phyloP scores from a whole-genome alignment of 2,113 vertebrate genomes.

The Otocyon megalotis region DNA sequence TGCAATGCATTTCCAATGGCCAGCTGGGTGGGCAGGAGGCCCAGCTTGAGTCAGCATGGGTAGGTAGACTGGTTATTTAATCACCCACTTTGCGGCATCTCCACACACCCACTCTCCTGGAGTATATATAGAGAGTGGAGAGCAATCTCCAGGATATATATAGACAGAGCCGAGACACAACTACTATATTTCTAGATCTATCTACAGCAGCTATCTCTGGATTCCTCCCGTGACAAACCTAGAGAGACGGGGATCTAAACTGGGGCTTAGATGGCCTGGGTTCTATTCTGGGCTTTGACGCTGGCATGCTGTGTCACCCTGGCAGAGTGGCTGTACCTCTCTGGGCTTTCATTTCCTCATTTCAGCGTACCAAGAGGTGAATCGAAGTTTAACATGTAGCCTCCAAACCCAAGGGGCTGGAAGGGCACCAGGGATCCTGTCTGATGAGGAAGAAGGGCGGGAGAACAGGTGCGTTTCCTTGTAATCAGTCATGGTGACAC shows the following conservation, averaged over 20 bases:
- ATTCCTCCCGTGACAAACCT: constrained; percentile 58
- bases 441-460: background rate
- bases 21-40: constrained; percentile 87
- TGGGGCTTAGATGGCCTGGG: background rate
- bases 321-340: background rate
- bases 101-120: constrained; percentile 70
- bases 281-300: constrained; percentile 36
- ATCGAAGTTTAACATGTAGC: constrained; percentile 8
- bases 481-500: background rate
- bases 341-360: background rate
- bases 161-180: constrained; percentile 62
- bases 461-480: background rate
- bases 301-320: background rate
- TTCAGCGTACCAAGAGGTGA: background rate
- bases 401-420: background rate
- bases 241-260: constrained; percentile 38
- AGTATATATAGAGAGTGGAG: constrained; percentile 74
- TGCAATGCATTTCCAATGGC: constrained; percentile 85
- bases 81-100: constrained; percentile 83
- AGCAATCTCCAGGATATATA: constrained; percentile 69
- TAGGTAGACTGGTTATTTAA: constrained; percentile 86
- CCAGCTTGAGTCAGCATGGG: constrained; percentile 87
- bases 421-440: background rate
- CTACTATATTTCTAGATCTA: constrained; percentile 79
- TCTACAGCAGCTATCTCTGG: constrained; percentile 56